Conservation (phyloP, 2,888 invertebrate species). For the Iselma pallidipennis region DNA sequence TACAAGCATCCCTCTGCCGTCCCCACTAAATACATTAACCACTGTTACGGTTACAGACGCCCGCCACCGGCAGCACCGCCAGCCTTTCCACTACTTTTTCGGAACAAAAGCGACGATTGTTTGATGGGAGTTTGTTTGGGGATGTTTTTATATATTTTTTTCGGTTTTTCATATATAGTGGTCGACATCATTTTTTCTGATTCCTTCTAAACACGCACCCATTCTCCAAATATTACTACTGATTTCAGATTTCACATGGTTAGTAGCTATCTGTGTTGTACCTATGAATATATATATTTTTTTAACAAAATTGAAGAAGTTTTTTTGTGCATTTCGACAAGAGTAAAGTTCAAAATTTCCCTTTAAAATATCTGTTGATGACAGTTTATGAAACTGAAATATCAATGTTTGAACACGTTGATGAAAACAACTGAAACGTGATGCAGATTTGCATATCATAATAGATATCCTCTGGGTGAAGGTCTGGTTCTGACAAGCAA, state of each 20-base stretch:
- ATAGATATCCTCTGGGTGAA: background rate
- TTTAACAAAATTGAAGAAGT: no score
- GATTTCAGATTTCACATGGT: no score
- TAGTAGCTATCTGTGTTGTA: no score
- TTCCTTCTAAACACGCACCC: background rate
- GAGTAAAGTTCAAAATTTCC: no score
- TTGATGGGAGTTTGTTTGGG: background rate
- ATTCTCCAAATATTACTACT: no score
- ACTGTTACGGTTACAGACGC: constrained; percentile 31
- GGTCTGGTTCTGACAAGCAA: background rate
- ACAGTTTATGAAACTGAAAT: constrained; percentile 4
- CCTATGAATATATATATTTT: no score
- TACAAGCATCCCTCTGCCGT: constrained; percentile 37
- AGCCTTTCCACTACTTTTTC: constrained; percentile 24
- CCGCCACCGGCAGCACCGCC: constrained; percentile 19
- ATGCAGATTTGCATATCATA: background rate
- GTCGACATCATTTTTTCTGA: background rate
- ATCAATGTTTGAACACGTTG: constrained; percentile 3
- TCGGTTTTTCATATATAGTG: background rate
- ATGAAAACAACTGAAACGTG: background rate
- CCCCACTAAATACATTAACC: constrained; percentile 39
- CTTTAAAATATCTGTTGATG: background rate
- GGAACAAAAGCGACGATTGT: constrained; percentile 14
- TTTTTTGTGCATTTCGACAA: no score
- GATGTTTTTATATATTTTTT: constrained; percentile 4